Conservation (phyloP, 2,797 vertebrate species). For the Enteromius afrohamiltoni region DNA sequence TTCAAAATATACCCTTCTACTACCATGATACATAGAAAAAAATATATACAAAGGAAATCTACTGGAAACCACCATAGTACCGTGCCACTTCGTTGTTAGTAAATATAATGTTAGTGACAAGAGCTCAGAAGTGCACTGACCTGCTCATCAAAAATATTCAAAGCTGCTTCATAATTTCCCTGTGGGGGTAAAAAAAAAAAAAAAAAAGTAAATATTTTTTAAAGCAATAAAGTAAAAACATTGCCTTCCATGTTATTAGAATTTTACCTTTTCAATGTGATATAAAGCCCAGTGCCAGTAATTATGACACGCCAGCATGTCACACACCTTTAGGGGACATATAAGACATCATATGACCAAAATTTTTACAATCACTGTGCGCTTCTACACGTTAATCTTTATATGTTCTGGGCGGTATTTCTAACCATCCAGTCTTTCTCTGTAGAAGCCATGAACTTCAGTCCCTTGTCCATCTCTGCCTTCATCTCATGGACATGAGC, state of each 20-base stretch:
- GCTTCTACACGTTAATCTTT: background rate
- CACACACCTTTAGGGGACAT: constrained; percentile 75
- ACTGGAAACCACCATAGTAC: background rate
- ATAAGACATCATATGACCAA: background rate
- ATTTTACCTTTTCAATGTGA: constrained; percentile 91
- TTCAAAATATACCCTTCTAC: background rate
- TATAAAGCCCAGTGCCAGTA: constrained; percentile 97
- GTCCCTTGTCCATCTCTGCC: constrained; percentile 83
- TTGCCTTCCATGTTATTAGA: background rate
- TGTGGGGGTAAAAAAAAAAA: constrained; percentile 62
- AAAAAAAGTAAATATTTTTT: background rate
- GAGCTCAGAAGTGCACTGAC: constrained; percentile 76
- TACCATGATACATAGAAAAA: background rate
- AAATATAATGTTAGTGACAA: background rate
- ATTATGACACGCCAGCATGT: constrained; percentile 91
- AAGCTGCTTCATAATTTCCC: constrained; percentile 89
- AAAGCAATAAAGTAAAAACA: background rate
- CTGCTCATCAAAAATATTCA: constrained; percentile 86
- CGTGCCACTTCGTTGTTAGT: background rate
- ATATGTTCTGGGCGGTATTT: background rate
- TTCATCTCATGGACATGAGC: constrained; percentile 94
- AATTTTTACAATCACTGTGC: background rate
- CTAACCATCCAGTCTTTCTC: constrained; percentile 91
- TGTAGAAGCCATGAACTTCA: constrained; percentile 85
- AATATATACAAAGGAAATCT: background rate